Percentiles rank a stretch among this genome's conserved stretches.
phyloP scores from a whole-genome alignment of 2,888 invertebrate species.

The Ectemnius cavifrons region DNA sequence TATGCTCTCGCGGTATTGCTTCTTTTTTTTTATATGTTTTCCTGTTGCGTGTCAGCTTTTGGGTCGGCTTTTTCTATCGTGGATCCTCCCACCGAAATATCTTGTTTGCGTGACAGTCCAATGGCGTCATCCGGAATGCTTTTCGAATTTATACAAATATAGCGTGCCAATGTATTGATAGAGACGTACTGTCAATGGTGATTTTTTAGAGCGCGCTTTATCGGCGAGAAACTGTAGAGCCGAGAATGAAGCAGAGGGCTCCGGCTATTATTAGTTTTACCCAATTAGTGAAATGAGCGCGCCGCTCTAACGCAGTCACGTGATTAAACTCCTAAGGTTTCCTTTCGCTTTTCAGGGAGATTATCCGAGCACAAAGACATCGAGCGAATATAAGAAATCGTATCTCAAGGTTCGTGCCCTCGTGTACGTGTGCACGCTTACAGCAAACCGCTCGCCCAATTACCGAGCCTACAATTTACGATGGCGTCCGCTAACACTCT shows the following conservation, averaged over 20 bases:
- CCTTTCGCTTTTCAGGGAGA: conserved; percentile 54
- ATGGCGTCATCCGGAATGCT: no score
- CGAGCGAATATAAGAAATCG: conserved; percentile 33
- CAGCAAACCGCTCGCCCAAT: neutral
- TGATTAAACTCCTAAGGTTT: conserved; percentile 47
- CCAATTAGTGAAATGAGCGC: conserved; percentile 52
- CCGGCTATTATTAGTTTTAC: conserved; percentile 52
- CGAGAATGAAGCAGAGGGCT: neutral
- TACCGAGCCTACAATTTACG: neutral
- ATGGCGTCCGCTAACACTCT: no score
- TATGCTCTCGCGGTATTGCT: no score
- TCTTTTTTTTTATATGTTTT: no score
- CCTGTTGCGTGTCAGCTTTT: no score
- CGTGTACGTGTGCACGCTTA: neutral
- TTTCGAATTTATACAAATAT: no score
- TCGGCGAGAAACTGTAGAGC: neutral
- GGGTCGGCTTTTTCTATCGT: no score
- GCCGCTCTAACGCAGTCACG: conserved; percentile 32
- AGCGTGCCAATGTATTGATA: no score
- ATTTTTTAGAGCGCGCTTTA: no score
- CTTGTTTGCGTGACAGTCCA: no score
- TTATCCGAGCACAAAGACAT: conserved; percentile 43
- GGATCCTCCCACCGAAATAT: no score
- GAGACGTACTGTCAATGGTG: no score
- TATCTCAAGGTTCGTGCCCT: conserved; percentile 21